Conservation (phyloP, 2,888 invertebrate species). For the Drosophila pegasa region DNA sequence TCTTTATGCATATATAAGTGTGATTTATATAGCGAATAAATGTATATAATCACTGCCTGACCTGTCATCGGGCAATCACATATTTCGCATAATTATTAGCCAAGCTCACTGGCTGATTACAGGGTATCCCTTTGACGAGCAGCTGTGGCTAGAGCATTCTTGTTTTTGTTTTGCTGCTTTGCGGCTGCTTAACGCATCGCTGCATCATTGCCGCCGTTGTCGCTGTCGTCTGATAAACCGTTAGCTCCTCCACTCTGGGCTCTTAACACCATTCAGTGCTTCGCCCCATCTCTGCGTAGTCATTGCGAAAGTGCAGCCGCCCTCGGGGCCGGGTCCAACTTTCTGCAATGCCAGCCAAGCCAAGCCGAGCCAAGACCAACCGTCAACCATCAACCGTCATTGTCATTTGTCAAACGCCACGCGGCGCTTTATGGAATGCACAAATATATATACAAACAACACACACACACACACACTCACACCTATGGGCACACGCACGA, state of each 20-base stretch:
- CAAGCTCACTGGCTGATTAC: not conserved
- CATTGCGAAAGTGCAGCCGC: slow-evolving; percentile 64
- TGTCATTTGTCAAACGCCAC: slow-evolving; percentile 66
- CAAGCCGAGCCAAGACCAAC: slow-evolving; percentile 61
- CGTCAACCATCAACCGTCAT: slow-evolving; percentile 55
- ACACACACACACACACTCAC: slow-evolving; percentile 9
- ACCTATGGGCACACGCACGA: not conserved
- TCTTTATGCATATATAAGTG: not conserved
- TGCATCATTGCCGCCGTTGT: slow-evolving; percentile 33
- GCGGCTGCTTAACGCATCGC: slow-evolving; percentile 61
- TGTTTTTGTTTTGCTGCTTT: slow-evolving; percentile 26
- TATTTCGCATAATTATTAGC: not conserved
- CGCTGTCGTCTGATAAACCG: slow-evolving; percentile 51
- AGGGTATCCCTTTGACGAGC: slow-evolving; percentile 13
- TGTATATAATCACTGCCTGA: not conserved
- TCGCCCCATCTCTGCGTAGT: slow-evolving; percentile 30
- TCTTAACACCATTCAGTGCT: slow-evolving; percentile 8
- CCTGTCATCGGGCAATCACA: not conserved
- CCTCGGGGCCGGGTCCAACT: slow-evolving; percentile 58
- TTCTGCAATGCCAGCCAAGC: slow-evolving; percentile 63
- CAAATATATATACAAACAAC: slow-evolving; percentile 21
- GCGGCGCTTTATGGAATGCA: slow-evolving; percentile 60
- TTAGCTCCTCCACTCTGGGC: slow-evolving; percentile 39
- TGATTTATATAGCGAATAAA: not conserved
- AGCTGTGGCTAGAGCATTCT: not conserved